Percentiles rank a stretch among this genome's conserved stretches.
Conservation (phyloP, 1,140 invertebrate species). For the Nasonia vitripennis region DNA sequence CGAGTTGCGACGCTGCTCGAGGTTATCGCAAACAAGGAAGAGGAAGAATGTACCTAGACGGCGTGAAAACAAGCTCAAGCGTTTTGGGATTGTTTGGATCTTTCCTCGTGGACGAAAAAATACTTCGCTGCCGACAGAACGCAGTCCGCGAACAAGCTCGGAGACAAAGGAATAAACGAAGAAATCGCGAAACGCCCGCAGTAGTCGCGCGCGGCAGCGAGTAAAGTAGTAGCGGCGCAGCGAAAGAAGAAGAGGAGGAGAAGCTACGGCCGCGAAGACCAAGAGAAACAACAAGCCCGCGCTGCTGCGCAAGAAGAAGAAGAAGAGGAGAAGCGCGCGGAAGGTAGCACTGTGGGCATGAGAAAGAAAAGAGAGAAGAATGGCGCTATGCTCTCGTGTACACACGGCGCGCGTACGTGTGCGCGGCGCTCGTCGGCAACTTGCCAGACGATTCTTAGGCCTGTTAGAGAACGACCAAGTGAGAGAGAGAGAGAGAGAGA, state of each 20-base stretch:
- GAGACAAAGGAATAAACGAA: constrained; percentile 26
- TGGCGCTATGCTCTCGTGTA: constrained; percentile 9
- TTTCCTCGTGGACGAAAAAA: too few relatives aligned
- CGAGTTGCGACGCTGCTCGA: not conserved
- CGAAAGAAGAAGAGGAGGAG: not conserved
- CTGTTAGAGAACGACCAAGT: constrained; percentile 36
- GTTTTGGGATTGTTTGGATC: too few relatives aligned
- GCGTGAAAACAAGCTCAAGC: not conserved
- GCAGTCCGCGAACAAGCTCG: not conserved
- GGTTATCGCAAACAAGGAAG: not conserved
- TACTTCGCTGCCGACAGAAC: not conserved
- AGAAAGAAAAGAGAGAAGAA: constrained; percentile 41
- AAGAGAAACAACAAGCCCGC: not conserved
- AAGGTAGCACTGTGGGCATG: constrained; percentile 9
- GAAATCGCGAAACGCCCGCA: constrained; percentile 35
- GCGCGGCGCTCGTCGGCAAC: constrained; percentile 53
- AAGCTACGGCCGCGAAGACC: not conserved
- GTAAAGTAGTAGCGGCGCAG: constrained; percentile 1
- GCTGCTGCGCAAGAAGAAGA: not conserved
- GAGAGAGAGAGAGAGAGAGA: not conserved
- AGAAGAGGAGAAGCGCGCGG: constrained; percentile 9
- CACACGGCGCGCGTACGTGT: constrained; percentile 41
- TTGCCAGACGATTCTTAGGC: constrained; percentile 58
- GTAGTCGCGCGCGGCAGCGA: not conserved
- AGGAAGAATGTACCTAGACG: not conserved